These are phyloP conservation scores for Drosophila mimica DNA, from an alignment of 2,888 invertebrate species.

Conservation along the genomic window DNA sequence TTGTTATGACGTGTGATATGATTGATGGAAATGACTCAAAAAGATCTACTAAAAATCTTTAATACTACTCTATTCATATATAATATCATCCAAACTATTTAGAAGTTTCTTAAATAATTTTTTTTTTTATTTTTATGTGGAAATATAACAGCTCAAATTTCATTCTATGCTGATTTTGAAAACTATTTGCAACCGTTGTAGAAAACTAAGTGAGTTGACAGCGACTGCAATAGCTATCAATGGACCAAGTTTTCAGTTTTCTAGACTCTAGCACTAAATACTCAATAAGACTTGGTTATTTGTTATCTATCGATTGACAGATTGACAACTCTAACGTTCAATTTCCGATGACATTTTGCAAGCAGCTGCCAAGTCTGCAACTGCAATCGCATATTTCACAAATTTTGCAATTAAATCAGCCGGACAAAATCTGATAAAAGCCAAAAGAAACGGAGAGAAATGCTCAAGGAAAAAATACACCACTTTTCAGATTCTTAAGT, in stretches of 20 bases:
- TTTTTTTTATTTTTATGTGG: not conserved
- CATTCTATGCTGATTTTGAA: not conserved
- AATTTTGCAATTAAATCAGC: slow-evolving; percentile 44
- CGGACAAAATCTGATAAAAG: slow-evolving; percentile 23
- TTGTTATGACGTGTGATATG: not conserved
- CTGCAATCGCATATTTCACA: slow-evolving; percentile 35
- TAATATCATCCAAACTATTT: not conserved
- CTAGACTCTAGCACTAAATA: not conserved
- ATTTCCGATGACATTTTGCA: slow-evolving; percentile 32
- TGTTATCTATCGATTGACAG: slow-evolving; percentile 12
- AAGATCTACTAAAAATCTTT: not conserved
- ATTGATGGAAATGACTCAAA: not conserved
- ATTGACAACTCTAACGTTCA: slow-evolving; percentile 24
- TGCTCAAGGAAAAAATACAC: not conserved
- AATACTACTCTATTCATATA: not conserved
- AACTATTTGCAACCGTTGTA: not conserved
- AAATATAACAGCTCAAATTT: not conserved
- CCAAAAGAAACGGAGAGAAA: slow-evolving; percentile 6
- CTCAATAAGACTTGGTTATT: not conserved
- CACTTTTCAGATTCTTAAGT: not conserved
- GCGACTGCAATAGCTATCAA: not conserved
- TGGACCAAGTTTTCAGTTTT: not conserved
- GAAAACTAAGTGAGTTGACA: not conserved
- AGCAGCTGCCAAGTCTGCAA: slow-evolving; percentile 14
- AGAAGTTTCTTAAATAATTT: not conserved